Conservation (phyloP, 2,888 invertebrate species). For the Lithophane ornitopus region DNA sequence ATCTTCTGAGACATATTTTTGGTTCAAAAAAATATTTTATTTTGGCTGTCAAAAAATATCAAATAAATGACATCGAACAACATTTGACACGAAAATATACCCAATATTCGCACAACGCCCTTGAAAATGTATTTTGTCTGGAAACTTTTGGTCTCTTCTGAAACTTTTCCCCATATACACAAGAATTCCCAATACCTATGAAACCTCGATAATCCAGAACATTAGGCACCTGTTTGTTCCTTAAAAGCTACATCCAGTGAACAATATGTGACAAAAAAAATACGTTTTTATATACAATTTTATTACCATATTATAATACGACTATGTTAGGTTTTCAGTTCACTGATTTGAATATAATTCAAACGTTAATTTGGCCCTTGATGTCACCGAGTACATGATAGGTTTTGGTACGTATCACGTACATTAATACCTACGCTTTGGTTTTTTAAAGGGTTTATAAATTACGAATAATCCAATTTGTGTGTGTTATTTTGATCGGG, state of each 20-base stretch:
- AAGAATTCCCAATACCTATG: conserved; percentile 12
- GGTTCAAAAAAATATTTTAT: too few relatives aligned
- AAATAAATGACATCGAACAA: neutral
- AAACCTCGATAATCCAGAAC: conserved; percentile 48
- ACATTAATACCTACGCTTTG: conserved; percentile 31
- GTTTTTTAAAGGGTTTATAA: conserved; percentile 14
- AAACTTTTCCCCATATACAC: conserved; percentile 27
- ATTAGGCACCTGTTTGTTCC: conserved; percentile 40
- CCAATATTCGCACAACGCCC: conserved; percentile 13
- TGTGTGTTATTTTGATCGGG: conserved; percentile 3
- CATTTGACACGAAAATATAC: neutral
- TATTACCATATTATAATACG: conserved; percentile 37
- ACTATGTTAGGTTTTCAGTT: conserved; percentile 58
- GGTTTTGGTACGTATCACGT: conserved; percentile 32
- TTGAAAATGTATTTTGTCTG: conserved; percentile 45
- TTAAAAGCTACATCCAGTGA: conserved; percentile 26
- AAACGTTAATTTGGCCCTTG: conserved; percentile 58
- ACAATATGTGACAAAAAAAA: conserved; percentile 41
- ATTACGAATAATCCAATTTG: conserved; percentile 18
- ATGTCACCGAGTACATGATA: conserved; percentile 41
- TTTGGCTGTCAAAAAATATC: neutral
- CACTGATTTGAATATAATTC: conserved; percentile 66
- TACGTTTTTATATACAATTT: conserved; percentile 48
- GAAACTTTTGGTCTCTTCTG: conserved; percentile 12
- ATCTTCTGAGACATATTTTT: neutral